Evolutionary conservation across 1,140 invertebrate species (phyloP).

Genomic region (Camponotus floridanus): DNA sequence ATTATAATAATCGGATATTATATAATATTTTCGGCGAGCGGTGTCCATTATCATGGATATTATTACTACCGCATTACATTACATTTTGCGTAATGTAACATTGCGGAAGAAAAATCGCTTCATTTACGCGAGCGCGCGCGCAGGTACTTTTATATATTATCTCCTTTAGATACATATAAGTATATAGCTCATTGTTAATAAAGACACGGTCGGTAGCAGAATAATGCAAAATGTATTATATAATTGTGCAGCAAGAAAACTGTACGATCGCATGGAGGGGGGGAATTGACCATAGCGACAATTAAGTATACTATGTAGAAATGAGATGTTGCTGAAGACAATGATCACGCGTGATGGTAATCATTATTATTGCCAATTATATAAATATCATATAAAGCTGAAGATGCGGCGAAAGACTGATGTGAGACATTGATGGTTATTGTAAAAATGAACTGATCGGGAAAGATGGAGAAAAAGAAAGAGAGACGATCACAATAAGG

Average conservation of each 20-base stretch:
- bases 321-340: conserved; percentile 72
- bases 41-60: conserved; percentile 11
- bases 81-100: not conserved
- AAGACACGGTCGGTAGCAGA: conserved; percentile 47
- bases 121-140: not conserved
- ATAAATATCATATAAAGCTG: conserved; percentile 64
- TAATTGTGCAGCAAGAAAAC: conserved; percentile 21
- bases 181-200: conserved; percentile 41
- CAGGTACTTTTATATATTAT: conserved; percentile 12
- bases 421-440: conserved; percentile 67
- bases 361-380: conserved; percentile 67
- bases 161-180: not conserved
- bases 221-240: conserved; percentile 54
- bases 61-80: conserved; percentile 13
- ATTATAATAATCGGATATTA: conserved; percentile 10
- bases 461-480: conserved; percentile 43
- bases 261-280: conserved; percentile 15
- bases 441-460: conserved; percentile 66
- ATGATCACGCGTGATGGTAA: conserved; percentile 67
- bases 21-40: conserved; percentile 4
- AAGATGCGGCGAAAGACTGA: conserved; percentile 71
- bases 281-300: conserved; percentile 41
- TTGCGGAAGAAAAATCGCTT: not conserved
- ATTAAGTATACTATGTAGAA: conserved; percentile 49
- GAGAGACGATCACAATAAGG: conserved; percentile 77